Percentiles rank a stretch among this genome's conserved stretches.
Evolutionary conservation across 2,113 vertebrate species (phyloP).

Genomic region (Globicephala melas): DNA sequence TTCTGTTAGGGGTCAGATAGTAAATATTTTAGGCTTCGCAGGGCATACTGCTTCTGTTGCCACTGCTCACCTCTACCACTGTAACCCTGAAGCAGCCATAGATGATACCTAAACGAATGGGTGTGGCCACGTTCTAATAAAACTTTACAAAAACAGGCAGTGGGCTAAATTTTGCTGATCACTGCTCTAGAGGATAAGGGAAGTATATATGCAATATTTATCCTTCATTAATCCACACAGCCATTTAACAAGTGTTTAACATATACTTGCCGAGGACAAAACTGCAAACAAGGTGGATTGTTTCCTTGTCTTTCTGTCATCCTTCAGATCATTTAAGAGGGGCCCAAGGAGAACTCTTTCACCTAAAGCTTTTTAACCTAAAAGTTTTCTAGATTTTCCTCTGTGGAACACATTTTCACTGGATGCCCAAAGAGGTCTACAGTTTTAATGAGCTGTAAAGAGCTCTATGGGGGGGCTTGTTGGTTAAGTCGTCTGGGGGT

Average conservation of each 20-base stretch:
- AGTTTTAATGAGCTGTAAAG: neutral
- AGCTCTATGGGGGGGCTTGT: neutral
- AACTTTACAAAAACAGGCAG: neutral
- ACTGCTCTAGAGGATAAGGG: neutral
- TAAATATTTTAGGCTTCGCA: neutral
- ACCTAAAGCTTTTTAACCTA: neutral
- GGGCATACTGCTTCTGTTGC: neutral
- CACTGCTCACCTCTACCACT: neutral
- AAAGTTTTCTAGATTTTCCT: neutral
- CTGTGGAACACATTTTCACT: neutral
- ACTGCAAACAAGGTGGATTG: neutral
- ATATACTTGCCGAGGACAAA: neutral
- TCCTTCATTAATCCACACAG: neutral
- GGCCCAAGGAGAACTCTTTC: neutral
- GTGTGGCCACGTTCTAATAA: neutral
- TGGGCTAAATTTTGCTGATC: neutral
- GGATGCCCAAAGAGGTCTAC: neutral
- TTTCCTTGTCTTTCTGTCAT: neutral
- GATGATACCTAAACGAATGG: neutral
- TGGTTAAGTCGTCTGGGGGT: neutral
- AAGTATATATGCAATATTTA: neutral
- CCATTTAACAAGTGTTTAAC: neutral
- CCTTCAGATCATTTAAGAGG: neutral
- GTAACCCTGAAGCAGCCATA: neutral
- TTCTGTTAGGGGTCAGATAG: neutral